Percentiles rank a stretch among this genome's conserved stretches.
phyloP scores from a whole-genome alignment of 2,888 invertebrate genomes.

The Gryllus longicercus region DNA sequence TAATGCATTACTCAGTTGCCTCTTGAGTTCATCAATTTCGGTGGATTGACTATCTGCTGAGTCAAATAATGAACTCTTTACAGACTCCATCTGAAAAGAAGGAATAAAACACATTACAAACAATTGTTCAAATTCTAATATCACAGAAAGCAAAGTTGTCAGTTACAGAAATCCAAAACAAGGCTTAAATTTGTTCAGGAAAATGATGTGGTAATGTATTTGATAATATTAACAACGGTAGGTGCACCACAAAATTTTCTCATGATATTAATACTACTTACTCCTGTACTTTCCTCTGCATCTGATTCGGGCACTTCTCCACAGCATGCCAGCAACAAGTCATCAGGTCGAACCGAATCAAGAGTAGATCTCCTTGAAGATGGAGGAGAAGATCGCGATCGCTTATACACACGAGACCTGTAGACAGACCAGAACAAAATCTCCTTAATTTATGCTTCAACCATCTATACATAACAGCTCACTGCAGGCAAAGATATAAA shows the following conservation, averaged over 20 bases:
- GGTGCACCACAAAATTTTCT: no score
- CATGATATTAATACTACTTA: conserved; percentile 18
- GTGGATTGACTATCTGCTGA: conserved; percentile 61
- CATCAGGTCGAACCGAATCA: conserved; percentile 55
- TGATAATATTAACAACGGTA: no score
- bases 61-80: conserved; percentile 44
- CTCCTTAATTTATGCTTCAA: conserved; percentile 20
- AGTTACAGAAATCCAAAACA: no score
- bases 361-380: conserved; percentile 52
- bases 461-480: no score
- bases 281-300: conserved; percentile 41
- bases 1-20: conserved; percentile 61
- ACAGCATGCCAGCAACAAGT: conserved; percentile 50
- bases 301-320: conserved; percentile 40
- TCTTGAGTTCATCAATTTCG: conserved; percentile 67
- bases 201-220: no score
- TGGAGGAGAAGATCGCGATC: conserved; percentile 60
- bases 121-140: background rate
- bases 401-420: conserved; percentile 52
- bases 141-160: no score
- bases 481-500: no score
- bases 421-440: conserved; percentile 36
- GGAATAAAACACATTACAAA: background rate
- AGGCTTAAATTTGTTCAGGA: no score
- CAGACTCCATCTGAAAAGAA: conserved; percentile 32